Base-by-base conservation (phyloP, 2,113 vertebrate genomes). In the Pteropus alecto region DNA sequence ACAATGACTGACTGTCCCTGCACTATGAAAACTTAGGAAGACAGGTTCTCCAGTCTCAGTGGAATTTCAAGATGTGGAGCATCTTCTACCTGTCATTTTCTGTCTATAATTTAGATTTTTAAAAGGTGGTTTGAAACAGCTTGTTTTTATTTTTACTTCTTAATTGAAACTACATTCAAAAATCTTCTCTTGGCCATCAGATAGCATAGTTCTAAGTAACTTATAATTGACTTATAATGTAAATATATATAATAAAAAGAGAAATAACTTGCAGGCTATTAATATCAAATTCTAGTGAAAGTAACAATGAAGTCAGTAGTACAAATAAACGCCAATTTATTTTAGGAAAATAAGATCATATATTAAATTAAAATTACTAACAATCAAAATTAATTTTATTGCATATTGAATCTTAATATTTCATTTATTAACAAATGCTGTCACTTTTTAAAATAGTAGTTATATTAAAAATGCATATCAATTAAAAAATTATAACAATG, bases 41-140 rank as follows among this genome's bases (percentile, higher is more conserved):
- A 88, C 85, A 97, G 63, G 21, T 79, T 93, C 11, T 6, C 48
- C 51, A 87, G 33, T 96, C 63, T 96, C 74, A 15, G 54, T 58
- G 21, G 94, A 94, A 90, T 97, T 97, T 38, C 71, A 86, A 96
- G 33, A 67, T 18, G 67, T 60, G 10, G 18, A 87, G 58, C 41
- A 94, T 93, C 74, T 95, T 94, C 87, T 61, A 68, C 22, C 35
- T 96, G 94, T 93, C 91, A 96, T 11, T 93, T 82, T 95, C 48
- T 89, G n/a, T 87, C 70, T 84, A 51, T 71, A 90, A 93, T 95
- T 93, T 95, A 96, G 70, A 96, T 83, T 93, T 90, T 82, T 90
- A 19, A 48, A 21, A 61, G 7, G 8, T 14, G 0, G 0, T 5
- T 58, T 0, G 0, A 14, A 7, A 35, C 19, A 86, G 0, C 0